Conservation (phyloP, 2,888 invertebrate species). For the Drosophila neutralis region DNA sequence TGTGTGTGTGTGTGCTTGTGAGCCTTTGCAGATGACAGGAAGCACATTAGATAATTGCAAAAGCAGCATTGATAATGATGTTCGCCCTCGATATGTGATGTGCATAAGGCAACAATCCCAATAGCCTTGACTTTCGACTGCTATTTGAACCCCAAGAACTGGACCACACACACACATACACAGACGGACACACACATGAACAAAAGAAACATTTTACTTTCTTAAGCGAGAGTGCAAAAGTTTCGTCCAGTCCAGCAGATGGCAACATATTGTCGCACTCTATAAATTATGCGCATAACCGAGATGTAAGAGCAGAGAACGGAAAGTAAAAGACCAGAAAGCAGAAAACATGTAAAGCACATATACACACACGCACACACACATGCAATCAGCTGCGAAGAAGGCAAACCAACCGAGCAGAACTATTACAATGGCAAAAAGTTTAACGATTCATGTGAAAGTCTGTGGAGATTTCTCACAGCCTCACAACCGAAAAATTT, state of each 20-base stretch:
- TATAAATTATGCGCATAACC: slow-evolving; percentile 81
- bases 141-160: slow-evolving; percentile 47
- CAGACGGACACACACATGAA: slow-evolving; percentile 4
- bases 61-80: slow-evolving; percentile 50
- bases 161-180: slow-evolving; percentile 24
- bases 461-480: slow-evolving; percentile 24
- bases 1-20: slow-evolving; percentile 6
- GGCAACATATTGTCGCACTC: slow-evolving; percentile 78
- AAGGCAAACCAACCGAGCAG: slow-evolving; percentile 71
- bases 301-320: slow-evolving; percentile 36
- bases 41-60: slow-evolving; percentile 58
- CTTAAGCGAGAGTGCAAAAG: slow-evolving; percentile 59
- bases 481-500: slow-evolving; percentile 5
- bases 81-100: slow-evolving; percentile 12
- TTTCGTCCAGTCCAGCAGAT: slow-evolving; percentile 51
- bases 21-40: slow-evolving; percentile 22
- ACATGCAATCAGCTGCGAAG: slow-evolving; percentile 25
- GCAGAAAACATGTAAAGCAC: slow-evolving; percentile 43
- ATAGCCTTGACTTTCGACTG: slow-evolving; percentile 63
- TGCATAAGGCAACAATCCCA: slow-evolving; percentile 19
- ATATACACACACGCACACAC: slow-evolving; percentile 13
- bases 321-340: slow-evolving; percentile 27
- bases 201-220: slow-evolving; percentile 58
- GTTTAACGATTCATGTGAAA: slow-evolving; percentile 76
- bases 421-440: slow-evolving; percentile 78